Evolutionary conservation across 2,888 invertebrate species (phyloP).

Genomic region (Artemia sinica): DNA sequence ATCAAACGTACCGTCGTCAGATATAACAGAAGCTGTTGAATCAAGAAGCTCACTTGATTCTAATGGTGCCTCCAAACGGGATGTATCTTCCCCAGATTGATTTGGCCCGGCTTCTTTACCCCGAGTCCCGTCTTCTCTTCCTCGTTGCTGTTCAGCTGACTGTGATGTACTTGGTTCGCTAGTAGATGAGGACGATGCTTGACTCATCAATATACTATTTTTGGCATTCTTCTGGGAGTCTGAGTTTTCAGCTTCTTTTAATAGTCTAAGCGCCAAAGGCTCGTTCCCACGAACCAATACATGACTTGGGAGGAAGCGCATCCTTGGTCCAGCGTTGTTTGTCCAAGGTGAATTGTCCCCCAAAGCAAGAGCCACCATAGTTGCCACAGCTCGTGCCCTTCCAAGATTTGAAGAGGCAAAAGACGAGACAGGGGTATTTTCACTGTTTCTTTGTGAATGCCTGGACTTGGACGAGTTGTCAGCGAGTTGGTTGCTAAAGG

Average conservation of each 20-base stretch:
- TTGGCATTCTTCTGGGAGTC: slow-evolving; percentile 24
- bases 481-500: slow-evolving; percentile 24
- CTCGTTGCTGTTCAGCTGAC: slow-evolving; percentile 16
- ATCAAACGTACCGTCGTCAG: slow-evolving; percentile 5
- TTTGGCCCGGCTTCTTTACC: slow-evolving; percentile 16
- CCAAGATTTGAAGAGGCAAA: slow-evolving; percentile 21
- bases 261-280: slow-evolving; percentile 17
- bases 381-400: neutral
- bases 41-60: slow-evolving; percentile 7
- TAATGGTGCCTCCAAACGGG: neutral
- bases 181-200: slow-evolving; percentile 20
- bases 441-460: slow-evolving; percentile 17
- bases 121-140: neutral
- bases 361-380: slow-evolving; percentile 4
- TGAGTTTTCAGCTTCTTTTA: slow-evolving; percentile 23
- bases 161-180: slow-evolving; percentile 16
- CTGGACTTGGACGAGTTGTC: slow-evolving; percentile 17
- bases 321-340: neutral
- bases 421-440: slow-evolving; percentile 21
- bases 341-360: neutral
- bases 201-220: slow-evolving; percentile 21
- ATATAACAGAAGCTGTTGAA: slow-evolving; percentile 4
- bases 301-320: neutral
- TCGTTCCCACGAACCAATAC: slow-evolving; percentile 16
- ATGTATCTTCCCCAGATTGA: neutral